phyloP scores from a whole-genome alignment of 2,888 invertebrate genomes.

The Perithous albicinctus region DNA sequence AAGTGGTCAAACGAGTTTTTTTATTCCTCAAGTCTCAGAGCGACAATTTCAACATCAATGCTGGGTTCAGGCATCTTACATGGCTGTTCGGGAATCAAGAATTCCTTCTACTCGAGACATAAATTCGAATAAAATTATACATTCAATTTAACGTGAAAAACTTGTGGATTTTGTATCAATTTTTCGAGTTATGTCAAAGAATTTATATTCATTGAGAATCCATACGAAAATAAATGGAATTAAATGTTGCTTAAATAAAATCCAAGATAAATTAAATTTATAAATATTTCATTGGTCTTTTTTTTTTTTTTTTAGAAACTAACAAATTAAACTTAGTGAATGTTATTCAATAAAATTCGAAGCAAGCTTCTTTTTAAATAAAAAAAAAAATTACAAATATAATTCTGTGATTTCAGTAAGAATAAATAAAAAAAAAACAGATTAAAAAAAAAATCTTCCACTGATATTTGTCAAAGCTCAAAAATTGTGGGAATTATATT shows the following conservation, averaged over 20 bases:
- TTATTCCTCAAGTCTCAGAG: constrained; percentile 20
- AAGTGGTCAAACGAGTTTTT: constrained; percentile 62
- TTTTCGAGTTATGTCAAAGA: background rate
- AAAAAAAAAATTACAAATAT: no score
- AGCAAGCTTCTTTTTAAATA: no score
- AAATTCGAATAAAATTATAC: constrained; percentile 37
- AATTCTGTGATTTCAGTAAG: no score
- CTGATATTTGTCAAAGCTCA: no score
- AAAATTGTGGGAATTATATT: background rate
- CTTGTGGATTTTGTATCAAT: background rate
- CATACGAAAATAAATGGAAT: background rate
- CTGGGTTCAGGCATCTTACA: background rate
- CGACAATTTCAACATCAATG: constrained; percentile 54
- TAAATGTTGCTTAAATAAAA: background rate
- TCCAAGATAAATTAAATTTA: background rate
- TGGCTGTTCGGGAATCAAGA: constrained; percentile 9
- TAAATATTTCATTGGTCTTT: background rate
- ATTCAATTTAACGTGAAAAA: background rate
- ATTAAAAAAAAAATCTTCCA: no score
- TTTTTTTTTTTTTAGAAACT: no score
- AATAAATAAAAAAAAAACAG: no score
- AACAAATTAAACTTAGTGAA: background rate
- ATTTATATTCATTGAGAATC: background rate
- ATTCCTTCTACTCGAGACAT: constrained; percentile 19
- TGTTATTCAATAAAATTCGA: no score